phyloP scores from a whole-genome alignment of 2,113 vertebrate species.

The Ceyx cyanopectus region DNA sequence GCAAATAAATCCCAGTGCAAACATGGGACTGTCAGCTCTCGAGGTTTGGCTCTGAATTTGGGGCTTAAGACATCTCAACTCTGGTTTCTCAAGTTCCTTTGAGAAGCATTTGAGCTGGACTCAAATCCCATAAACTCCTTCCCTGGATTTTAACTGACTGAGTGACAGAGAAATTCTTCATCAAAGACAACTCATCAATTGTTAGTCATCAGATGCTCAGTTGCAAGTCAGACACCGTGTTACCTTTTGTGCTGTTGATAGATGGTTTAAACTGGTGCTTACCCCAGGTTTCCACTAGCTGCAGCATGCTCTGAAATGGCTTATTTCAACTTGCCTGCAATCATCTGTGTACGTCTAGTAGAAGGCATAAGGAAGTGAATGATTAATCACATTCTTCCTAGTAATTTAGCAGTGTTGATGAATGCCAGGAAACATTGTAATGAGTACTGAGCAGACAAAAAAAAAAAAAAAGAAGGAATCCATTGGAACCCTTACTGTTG shows the following conservation, averaged over 20 bases:
- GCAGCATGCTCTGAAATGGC: background rate
- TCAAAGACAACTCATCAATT: background rate
- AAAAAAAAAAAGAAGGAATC: background rate
- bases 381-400: constrained; percentile 60
- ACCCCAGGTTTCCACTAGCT: constrained; percentile 14
- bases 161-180: constrained; percentile 9
- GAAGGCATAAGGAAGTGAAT: constrained; percentile 47
- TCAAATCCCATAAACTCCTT: background rate
- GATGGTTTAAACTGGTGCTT: constrained; percentile 37
- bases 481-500: background rate
- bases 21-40: background rate
- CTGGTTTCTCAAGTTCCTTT: background rate
- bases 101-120: background rate
- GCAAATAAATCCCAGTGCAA: constrained; percentile 14
- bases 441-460: background rate
- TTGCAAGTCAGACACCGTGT: background rate
- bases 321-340: constrained; percentile 44
- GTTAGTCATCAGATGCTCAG: constrained; percentile 16
- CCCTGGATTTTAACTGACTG: background rate
- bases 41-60: background rate
- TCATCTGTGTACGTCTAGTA: constrained; percentile 15
- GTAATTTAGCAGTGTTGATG: constrained; percentile 54
- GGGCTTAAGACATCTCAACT: background rate
- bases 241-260: constrained; percentile 39
- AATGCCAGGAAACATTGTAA: constrained; percentile 38